phyloP scores from a whole-genome alignment of 37 sponge, comb jelly and placozoan species.

The Spongilla lacustris region DNA sequence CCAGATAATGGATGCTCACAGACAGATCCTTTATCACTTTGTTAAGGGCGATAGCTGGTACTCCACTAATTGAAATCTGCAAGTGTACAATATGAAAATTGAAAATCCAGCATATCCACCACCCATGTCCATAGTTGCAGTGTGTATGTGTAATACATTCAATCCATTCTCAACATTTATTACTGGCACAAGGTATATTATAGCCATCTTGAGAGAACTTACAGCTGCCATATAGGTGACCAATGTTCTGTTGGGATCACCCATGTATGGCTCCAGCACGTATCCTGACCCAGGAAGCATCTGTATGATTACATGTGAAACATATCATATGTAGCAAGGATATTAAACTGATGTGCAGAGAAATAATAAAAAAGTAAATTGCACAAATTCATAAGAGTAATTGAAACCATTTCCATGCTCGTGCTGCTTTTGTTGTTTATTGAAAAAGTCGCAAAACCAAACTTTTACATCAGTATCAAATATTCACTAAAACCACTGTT shows the following conservation, averaged over 20 bases:
- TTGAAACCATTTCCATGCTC: too few species aligned
- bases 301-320: constrained; percentile 1
- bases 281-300: constrained; percentile 41
- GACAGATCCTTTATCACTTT: not conserved
- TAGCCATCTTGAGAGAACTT: not conserved
- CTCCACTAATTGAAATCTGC: not conserved
- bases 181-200: not conserved
- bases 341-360: too few species aligned
- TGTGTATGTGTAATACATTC: too few species aligned
- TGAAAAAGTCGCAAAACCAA: too few species aligned
- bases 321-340: too few species aligned
- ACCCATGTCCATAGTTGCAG: too few species aligned
- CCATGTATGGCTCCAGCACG: not conserved
- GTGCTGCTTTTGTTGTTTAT: too few species aligned
- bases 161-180: not conserved
- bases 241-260: not conserved
- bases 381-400: too few species aligned
- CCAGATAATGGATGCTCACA: not conserved
- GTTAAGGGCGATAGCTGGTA: not conserved
- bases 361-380: too few species aligned
- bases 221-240: not conserved
- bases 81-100: too few species aligned
- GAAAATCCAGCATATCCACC: too few species aligned
- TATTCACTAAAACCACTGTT: not conserved
- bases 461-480: too few species aligned